These are phyloP conservation scores for Sebastes elongatus DNA, from an alignment of 2,797 vertebrate genomes.

Conservation along the genomic window DNA sequence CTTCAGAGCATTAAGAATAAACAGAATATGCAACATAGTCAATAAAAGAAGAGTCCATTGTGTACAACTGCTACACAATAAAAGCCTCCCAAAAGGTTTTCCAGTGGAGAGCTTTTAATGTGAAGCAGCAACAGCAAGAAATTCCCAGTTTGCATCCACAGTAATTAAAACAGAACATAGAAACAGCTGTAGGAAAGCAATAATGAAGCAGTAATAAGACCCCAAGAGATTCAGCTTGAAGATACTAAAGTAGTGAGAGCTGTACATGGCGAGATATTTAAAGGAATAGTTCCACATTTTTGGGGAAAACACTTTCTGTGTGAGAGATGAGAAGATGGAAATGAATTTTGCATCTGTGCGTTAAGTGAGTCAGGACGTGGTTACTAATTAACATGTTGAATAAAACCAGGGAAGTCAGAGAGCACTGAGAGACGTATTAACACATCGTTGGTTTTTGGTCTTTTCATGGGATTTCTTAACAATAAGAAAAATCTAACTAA, in stretches of 20 bases:
- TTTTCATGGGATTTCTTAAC: not conserved
- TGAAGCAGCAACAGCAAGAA: not conserved
- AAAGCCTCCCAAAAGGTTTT: constrained; percentile 5
- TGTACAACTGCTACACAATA: not conserved
- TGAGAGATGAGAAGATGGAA: not conserved
- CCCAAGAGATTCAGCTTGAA: not conserved
- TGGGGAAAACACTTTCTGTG: not conserved
- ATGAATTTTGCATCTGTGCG: not conserved
- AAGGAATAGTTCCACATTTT: not conserved
- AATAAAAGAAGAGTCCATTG: not conserved
- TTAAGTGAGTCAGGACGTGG: not conserved
- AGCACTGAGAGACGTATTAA: not conserved
- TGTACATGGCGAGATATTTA: not conserved
- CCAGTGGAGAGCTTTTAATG: not conserved
- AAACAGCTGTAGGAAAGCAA: not conserved
- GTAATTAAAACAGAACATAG: not conserved
- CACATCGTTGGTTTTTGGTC: not conserved
- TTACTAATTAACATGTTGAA: not conserved
- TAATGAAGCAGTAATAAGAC: not conserved
- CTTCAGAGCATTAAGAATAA: not conserved
- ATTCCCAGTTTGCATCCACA: not conserved
- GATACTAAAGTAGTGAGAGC: not conserved
- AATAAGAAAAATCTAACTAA: not conserved
- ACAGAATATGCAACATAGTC: not conserved
- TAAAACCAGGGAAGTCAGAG: not conserved